Evolutionary conservation across 2,113 vertebrate genomes (phyloP), one percentile per base, ranked within the genome.

Genomic region (Dicaeum eximium): DNA sequence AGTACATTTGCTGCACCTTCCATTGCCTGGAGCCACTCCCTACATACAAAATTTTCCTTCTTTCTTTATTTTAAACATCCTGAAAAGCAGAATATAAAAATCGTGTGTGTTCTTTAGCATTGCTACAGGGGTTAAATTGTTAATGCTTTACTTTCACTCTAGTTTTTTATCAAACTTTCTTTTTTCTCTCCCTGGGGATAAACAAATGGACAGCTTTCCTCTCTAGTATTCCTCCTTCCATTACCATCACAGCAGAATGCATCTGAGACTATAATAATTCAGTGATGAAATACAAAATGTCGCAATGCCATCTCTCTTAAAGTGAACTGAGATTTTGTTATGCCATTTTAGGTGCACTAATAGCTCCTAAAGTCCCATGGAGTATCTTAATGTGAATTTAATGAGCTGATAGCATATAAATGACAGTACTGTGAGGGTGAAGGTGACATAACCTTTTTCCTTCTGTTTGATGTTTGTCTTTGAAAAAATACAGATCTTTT

Each of bases 331-430:
- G 98, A 98, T 98, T 98, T 98, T 98, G 98, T 98, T 98, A 98
- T 98, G 98, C 98, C 98, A 98, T 98, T 98, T 98, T 98, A 99
- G 98, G 98, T 99, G 98, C 98, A 98, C 98, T 98, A 98, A 98
- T 98, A 98, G 98, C 98, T 98, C 98, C 98, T 98, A 97, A 97
- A 98, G 98, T 98, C 98, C 98, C 98, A 98, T 96, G 97, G 98
- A 99, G 98, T 98, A 98, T 97, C 98, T 98, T 99, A 99, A 99
- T 99, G 99, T 98, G 99, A 99, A 99, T 99, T 99, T 99, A 99
- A 99, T 99, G 99, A 99, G 98, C 98, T 98, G 98, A 98, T 98
- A 98, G 98, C 98, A 98, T 98, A 99, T 98, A 98, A 98, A 99
- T 99, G 99, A 99, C 98, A 98, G 98, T 97, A 97, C 98, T 97